Conservation (phyloP, 37 sponge, comb jelly and placozoan genomes). For the Theonella swinhoei region DNA sequence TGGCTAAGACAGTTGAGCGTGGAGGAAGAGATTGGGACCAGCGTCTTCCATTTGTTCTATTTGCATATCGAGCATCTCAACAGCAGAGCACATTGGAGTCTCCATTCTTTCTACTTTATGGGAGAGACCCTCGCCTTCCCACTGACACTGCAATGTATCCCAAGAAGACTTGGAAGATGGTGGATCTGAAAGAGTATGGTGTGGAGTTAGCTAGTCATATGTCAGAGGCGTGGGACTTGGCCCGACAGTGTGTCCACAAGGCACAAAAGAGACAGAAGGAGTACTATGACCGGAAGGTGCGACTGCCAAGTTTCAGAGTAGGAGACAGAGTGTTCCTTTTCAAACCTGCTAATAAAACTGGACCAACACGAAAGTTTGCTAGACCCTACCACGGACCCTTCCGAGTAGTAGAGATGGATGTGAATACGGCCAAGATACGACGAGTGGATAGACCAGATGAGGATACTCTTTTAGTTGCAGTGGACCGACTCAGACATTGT, state of each 20-base stretch:
- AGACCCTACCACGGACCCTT: constrained; percentile 25
- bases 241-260: not conserved
- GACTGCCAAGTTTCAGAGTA: not conserved
- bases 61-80: constrained; percentile 2
- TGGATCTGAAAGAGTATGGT: constrained; percentile 18
- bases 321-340: constrained; percentile 11
- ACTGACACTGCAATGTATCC: not conserved
- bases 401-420: constrained; percentile 1
- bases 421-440: not conserved
- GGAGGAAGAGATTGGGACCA: constrained; percentile 2
- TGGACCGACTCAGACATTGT: constrained; percentile 14
- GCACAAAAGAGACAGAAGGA: constrained; percentile 32
- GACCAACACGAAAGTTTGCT: not conserved
- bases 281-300: constrained; percentile 6
- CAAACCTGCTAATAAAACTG: constrained; percentile 3
- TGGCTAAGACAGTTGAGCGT: constrained; percentile 4
- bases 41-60: not conserved
- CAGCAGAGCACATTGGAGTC: constrained; percentile 8
- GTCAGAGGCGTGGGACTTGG: constrained; percentile 16
- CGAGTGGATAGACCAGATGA: constrained; percentile 8
- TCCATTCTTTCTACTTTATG: constrained; percentile 10
- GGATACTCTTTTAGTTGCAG: not conserved
- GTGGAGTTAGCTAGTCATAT: not conserved
- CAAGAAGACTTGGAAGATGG: not conserved
- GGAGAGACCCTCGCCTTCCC: constrained; percentile 9